phyloP scores from a whole-genome alignment of 1,140 invertebrate genomes.

The Drosophila azteca region DNA sequence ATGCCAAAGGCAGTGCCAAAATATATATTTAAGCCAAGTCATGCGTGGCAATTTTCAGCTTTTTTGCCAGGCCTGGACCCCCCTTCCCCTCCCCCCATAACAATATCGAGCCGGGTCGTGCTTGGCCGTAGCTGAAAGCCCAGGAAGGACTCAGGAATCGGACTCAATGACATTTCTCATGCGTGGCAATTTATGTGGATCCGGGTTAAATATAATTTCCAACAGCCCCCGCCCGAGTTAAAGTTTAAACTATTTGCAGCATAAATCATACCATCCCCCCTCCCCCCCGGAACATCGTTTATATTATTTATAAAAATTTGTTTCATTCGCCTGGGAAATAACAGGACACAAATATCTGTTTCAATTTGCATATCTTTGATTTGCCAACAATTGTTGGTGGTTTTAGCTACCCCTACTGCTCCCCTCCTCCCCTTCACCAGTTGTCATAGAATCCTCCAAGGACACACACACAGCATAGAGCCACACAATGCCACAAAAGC shows the following conservation, averaged over 20 bases:
- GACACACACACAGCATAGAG: conserved; percentile 63
- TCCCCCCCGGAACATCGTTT: conserved; percentile 50
- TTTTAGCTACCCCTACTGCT: no score
- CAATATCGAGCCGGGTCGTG: conserved; percentile 35
- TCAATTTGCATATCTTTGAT: conserved; percentile 83
- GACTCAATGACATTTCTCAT: conserved; percentile 76
- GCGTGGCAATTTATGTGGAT: conserved; percentile 73
- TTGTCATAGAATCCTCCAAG: conserved; percentile 67
- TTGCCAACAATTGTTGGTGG: conserved; percentile 52
- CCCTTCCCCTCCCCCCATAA: conserved; percentile 28
- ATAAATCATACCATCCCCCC: conserved; percentile 71
- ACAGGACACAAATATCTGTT: conserved; percentile 66
- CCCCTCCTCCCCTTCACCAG: conserved; percentile 3
- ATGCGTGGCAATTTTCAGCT: conserved; percentile 66
- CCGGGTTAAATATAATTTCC: conserved; percentile 46
- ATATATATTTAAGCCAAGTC: conserved; percentile 70
- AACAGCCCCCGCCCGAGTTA: conserved; percentile 18
- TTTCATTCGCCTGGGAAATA: conserved; percentile 70
- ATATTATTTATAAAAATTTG: conserved; percentile 74
- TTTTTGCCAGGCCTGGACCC: conserved; percentile 55
- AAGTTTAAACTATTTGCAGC: conserved; percentile 71
- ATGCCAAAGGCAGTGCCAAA: conserved; percentile 56
- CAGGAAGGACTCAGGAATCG: conserved; percentile 13
- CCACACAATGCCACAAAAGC: conserved; percentile 66
- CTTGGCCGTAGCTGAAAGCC: background rate